Evolutionary conservation across 2,797 vertebrate genomes (phyloP), one percentile per base, ranked within the genome.

Genomic region (Harpagifer antarcticus): DNA sequence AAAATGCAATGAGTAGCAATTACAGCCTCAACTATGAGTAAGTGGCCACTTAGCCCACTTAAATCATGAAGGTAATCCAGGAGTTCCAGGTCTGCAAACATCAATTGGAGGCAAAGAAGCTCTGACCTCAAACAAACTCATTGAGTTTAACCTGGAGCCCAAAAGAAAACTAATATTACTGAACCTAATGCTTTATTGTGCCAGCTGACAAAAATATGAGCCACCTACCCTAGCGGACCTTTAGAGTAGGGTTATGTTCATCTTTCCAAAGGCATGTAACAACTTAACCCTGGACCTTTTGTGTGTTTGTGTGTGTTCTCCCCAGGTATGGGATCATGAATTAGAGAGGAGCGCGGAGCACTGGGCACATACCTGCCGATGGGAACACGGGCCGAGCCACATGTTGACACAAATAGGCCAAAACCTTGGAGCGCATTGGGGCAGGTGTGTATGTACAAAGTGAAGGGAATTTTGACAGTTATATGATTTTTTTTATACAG

Each of bases 361-460:
- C 1, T 99, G 98, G 98, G 97, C 98, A 59, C 93, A 97, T 88
- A 92, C 90, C 13, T 99, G 98, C 73, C 87, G 95, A 9, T 99
- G 98, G 98, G 97, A 99, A 80, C 98, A 99, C 44, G 98, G 98
- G 40, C 98, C 98, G 2, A 92, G 94, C 83, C 96, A 93, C 85
- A 95, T 99, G 84, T 93, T 99, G 84, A 97, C 98, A 8, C 98
- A 97, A 43, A 99, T 99, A 78, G 98, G 98, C 44, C 98, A 99
- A 89, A 99, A 99, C 90, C 93, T 99, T 16, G 98, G 98, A 55
- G 96, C 96, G 6, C 98, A 99, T 13, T 99, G 97, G 97, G 98
- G 98, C 90, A 98, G 98, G 98, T 99, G 92, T 66, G 90, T 77
- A 65, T 72, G 19, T 40, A n/a, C 17, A 53, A 42, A 42, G 14